phyloP scores from a whole-genome alignment of 1,140 invertebrate genomes.

The Aporrectodea caliginosa region DNA sequence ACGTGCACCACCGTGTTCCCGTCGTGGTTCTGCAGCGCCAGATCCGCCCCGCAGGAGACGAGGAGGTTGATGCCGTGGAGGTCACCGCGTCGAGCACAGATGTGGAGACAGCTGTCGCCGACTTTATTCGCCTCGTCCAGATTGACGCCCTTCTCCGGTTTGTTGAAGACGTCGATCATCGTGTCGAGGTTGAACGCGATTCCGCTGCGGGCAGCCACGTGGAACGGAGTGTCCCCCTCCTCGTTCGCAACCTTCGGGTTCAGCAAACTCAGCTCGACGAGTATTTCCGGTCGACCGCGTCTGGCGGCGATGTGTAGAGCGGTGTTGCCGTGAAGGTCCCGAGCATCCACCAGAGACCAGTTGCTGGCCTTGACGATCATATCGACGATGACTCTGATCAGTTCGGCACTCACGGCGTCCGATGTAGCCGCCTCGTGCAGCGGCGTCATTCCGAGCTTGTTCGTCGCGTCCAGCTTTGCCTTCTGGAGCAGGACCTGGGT shows the following conservation, averaged over 20 bases:
- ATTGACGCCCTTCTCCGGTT: conserved; percentile 27
- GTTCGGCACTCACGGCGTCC: conserved; percentile 10
- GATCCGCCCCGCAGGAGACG: conserved; percentile 20
- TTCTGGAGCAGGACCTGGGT: conserved; percentile 31
- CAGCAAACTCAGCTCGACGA: conserved; percentile 16
- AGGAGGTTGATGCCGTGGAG: conserved; percentile 3
- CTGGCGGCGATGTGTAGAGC: conserved; percentile 32
- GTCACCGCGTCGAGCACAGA: conserved; percentile 16
- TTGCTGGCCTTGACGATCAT: conserved; percentile 29
- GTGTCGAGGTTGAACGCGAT: conserved; percentile 14
- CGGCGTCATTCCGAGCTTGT: conserved; percentile 24
- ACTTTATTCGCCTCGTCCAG: conserved; percentile 20
- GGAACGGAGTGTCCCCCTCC: conserved; percentile 31
- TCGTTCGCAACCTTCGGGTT: conserved; percentile 27
- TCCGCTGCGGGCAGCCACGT: conserved; percentile 31
- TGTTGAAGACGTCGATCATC: conserved; percentile 28
- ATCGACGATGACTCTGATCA: conserved; percentile 19
- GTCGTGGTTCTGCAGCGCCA: conserved; percentile 19
- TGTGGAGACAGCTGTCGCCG: conserved; percentile 27
- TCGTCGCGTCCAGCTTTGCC: conserved; percentile 26
- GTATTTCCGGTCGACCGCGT: conserved; percentile 12
- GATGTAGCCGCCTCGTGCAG: conserved; percentile 31
- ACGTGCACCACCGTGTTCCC: conserved; percentile 31
- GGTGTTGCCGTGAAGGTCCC: conserved; percentile 27
- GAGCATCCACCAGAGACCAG: conserved; percentile 32